Base-by-base conservation (phyloP, 2,888 invertebrate species). In the Dorcus hopei region DNA sequence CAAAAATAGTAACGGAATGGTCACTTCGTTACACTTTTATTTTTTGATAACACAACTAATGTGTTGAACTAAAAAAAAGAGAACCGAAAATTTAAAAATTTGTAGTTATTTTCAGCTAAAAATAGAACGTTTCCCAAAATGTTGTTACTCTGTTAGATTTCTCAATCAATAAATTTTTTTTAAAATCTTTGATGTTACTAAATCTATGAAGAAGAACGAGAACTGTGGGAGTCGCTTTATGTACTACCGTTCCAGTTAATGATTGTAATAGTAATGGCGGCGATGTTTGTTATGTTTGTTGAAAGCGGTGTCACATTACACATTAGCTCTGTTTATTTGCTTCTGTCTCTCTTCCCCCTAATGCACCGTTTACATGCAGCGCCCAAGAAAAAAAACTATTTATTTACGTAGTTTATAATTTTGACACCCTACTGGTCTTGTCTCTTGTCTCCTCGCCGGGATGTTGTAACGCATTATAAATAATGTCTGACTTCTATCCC, bases 231-330 rank as follows among this genome's bases (percentile, higher is more conserved):
- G 16, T 48, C 38, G 14, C 51, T 56, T 56, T 56, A 56, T 56
- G 51, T 50, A 56, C 56, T 56, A 45, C 56, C 16, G 56, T 43
- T 45, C 49, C 56, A 55, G 54, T 59, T 59, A 59, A 59, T 59
- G 55, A 59, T 55, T 55, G 59, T 54, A 59, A 59, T 54, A 55
- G 54, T 55, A 59, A 59, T 54, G 59, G 54, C 59, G 50, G 59
- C 54, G 40, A 52, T 67, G 75, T 76, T 76, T 75, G 72, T 75
- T 76, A 75, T 73, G 69, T 67, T 74, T 74, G 73, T 74, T 76
- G 73, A 75, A 76, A 75, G 75, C 75, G 67, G 72, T 74, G 73
- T 76, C 73, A 68, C 68, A 68, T 75, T 74, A 72, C 75, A 65
- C 72, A 72, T 72, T 73, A 71, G 66, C 63, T 61, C 58, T 65